Percentiles rank a stretch among this genome's conserved stretches.
Evolutionary conservation across 1,140 invertebrate genomes (phyloP).

Genomic region (Leptinotarsa texana): DNA sequence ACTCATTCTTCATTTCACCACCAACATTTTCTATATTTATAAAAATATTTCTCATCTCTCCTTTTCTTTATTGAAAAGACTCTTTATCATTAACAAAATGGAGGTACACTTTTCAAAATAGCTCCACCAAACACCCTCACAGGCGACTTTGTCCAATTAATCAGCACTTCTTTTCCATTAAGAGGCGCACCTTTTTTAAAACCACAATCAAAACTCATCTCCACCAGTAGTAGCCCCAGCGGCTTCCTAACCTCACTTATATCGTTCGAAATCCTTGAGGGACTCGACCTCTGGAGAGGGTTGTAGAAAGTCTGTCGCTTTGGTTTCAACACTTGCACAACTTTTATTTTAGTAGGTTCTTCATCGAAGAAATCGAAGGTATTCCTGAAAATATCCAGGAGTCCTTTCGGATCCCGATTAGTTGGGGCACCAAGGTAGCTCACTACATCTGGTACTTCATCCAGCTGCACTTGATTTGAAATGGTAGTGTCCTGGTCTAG

Average conservation of each 20-base stretch:
- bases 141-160: conserved; percentile 62
- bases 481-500: neutral
- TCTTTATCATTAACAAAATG: conserved; percentile 53
- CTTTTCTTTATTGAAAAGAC: neutral
- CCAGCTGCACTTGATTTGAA: neutral
- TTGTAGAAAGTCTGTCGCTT: neutral
- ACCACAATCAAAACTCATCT: conserved; percentile 57
- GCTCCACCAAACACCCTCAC: conserved; percentile 64
- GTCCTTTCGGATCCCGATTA: conserved; percentile 8
- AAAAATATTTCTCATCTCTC: neutral
- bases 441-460: neutral
- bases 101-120: conserved; percentile 57
- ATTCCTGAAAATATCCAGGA: conserved; percentile 12
- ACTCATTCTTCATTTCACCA: no score
- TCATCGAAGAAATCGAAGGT: neutral
- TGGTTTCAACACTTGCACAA: conserved; percentile 1
- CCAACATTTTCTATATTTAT: neutral
- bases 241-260: conserved; percentile 39
- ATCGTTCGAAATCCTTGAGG: neutral
- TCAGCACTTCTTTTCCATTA: conserved; percentile 55
- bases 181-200: conserved; percentile 60
- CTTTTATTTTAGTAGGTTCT: conserved; percentile 10
- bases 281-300: neutral
- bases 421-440: neutral
- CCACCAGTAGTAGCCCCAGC: conserved; percentile 57